Evolutionary conservation across 2,888 invertebrate genomes (phyloP), one percentile per base, ranked within the genome.

Genomic region (Cremastinae sp.): DNA sequence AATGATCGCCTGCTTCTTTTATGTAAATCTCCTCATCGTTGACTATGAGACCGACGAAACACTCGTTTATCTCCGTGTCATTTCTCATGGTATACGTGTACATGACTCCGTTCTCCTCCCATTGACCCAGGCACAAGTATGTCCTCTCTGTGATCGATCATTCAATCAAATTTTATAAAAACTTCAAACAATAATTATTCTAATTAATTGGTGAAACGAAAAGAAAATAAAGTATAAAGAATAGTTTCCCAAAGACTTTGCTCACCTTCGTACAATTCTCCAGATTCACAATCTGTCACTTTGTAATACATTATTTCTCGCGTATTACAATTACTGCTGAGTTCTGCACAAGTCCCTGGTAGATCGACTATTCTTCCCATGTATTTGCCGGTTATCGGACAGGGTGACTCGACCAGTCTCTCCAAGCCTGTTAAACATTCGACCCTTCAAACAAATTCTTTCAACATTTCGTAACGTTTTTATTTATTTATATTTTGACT

Each of bases 281-380:
- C 88, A 45, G 92, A 91, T 64, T 90, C 90, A 83, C 94, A 94
- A 79, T 92, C 92, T 62, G 91, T 92, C 12, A 94, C 93, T 84
- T 92, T 92, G 84, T 93, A 94, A 82, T 93, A 93, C 94, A 94
- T 94, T 62, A 92, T 90, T 84, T 93, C 93, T 3, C 92, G 92
- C 3, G 92, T 92, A 80, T 91, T 90, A 85, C 94, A 94, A 83
- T 93, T 93, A 58, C 93, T 93, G 84, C 92, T 93, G 38, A 94
- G 87, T 86, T 93, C 93, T 10, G 93, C 93, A 84, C 94, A 94
- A 75, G 93, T 90, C 28, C 91, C 91, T 1, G 90, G 90, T 36
- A 90, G 88, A 84, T 93, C 93, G 16, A 93, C 93, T 80, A 94
- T 92, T 62, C 90, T 87, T n/a, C 94, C 94, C 10, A 91, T 92